Evolutionary conservation across 1,140 invertebrate genomes (phyloP), one percentile per base, ranked within the genome.

Genomic region (Microplitis mediator): DNA sequence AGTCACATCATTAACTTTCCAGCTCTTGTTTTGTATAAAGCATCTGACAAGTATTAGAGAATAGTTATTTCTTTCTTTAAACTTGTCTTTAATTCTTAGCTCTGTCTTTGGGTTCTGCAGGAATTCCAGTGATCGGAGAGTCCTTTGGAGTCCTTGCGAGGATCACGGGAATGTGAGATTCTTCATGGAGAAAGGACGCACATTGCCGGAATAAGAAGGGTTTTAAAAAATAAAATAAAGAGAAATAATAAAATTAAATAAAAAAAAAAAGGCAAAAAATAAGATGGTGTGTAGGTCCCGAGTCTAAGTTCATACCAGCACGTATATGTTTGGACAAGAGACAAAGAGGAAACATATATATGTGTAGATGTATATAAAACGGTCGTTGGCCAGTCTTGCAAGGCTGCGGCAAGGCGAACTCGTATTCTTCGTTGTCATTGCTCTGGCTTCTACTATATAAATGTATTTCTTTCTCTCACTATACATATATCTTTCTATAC

Each of bases 331-430:
- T 67, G 69, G 35, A 36, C n/a, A 51, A n/a, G 14, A 66, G 50
- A 45, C 32, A 39, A 71, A 50, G 74, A 72, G 69, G 73, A 78
- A 76, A 74, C 23, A 23, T 23, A 23, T 23, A 23, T 23, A 23
- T 23, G 23, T 23, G 23, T 23, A 69, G 77, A 71, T 75, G 9
- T 78, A 70, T 74, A 68, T 77, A 72, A 77, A 75, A 77, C 78
- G 78, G 75, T 79, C 76, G 72, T 81, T 77, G 79, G 80, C 79
- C 79, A 79, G 78, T 75, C 78, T 74, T 74, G 77, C 80, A 80
- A 81, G 78, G 78, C 76, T 81, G 79, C 76, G 76, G 76, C 79
- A 81, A 80, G 79, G 79, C 77, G 75, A 79, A 77, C 79, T 77
- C 56, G 75, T 73, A 50, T 73, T 67, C 62, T 61, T 58, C 60